Conservation (phyloP, 2,888 invertebrate species). For the Pegoplata infirma region DNA sequence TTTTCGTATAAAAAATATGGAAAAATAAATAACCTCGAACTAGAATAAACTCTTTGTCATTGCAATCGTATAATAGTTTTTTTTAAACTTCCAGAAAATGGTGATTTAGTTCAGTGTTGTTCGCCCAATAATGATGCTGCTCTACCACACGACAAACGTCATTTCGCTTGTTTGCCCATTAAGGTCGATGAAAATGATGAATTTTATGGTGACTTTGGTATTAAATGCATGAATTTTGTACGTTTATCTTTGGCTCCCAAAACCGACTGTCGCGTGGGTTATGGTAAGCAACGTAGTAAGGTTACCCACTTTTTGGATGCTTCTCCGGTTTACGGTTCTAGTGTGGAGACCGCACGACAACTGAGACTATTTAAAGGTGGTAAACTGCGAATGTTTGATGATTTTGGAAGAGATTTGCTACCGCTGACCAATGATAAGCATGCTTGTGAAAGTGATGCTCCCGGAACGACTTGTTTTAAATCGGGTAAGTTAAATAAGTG, state of each 20-base stretch:
- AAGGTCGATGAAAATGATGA: constrained; percentile 81
- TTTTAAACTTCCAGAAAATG: constrained; percentile 79
- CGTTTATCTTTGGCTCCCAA: constrained; percentile 84
- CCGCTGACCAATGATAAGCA: constrained; percentile 82
- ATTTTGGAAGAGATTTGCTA: constrained; percentile 83
- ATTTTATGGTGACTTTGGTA: constrained; percentile 81
- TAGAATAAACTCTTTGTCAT: no score
- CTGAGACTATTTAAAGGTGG: constrained; percentile 83
- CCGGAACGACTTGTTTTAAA: constrained; percentile 83
- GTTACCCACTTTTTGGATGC: constrained; percentile 86
- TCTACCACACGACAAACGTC: constrained; percentile 80
- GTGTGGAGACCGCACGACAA: constrained; percentile 79
- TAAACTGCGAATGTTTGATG: constrained; percentile 82
- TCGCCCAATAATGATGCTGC: constrained; percentile 80
- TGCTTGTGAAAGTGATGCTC: constrained; percentile 81
- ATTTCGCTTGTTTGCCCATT: constrained; percentile 85
- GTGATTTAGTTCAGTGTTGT: constrained; percentile 87
- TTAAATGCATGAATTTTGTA: constrained; percentile 86
- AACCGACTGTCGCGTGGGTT: constrained; percentile 84
- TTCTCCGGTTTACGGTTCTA: constrained; percentile 87
- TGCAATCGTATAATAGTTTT: no score
- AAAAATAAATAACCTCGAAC: no score
- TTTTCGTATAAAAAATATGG: no score
- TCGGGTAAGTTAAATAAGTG: constrained; percentile 70
- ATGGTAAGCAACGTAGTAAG: constrained; percentile 84